A percentile compares a stretch with the other conserved stretches of the same genome.
Evolutionary conservation across 2,113 vertebrate genomes (phyloP).

Genomic region (Grus americana): DNA sequence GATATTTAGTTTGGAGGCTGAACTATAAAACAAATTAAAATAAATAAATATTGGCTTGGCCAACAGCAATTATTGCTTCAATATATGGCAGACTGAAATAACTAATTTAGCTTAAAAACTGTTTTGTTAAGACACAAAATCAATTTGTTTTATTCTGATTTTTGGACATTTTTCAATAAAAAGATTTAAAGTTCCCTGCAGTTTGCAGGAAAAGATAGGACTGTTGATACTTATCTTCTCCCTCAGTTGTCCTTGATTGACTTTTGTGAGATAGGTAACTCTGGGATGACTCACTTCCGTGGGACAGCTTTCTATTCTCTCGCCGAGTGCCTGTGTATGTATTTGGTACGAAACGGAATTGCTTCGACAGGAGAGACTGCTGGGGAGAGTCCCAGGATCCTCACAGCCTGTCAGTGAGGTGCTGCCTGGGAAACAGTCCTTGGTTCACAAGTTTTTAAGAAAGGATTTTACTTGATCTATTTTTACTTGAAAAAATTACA

Average conservation of each 20-base stretch:
- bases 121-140: background rate
- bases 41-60: background rate
- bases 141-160: background rate
- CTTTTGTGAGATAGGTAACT: background rate
- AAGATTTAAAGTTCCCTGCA: rapidly evolving
- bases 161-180: background rate
- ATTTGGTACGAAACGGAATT: background rate
- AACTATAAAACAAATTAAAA: background rate
- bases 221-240: background rate
- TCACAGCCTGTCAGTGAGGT: background rate
- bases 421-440: background rate
- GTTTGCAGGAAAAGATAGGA: background rate
- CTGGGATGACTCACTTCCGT: background rate
- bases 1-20: background rate
- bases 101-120: background rate
- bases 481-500: background rate
- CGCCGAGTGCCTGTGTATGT: background rate
- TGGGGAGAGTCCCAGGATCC: background rate
- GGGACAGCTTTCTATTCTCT: background rate
- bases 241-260: background rate
- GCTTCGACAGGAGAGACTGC: background rate
- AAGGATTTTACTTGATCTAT: background rate
- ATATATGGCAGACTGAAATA: background rate
- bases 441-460: background rate
- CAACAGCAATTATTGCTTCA: background rate